Percentiles rank a stretch among this genome's conserved stretches.
phyloP scores from a whole-genome alignment of 2,888 invertebrate genomes.

The Sturmia bella region DNA sequence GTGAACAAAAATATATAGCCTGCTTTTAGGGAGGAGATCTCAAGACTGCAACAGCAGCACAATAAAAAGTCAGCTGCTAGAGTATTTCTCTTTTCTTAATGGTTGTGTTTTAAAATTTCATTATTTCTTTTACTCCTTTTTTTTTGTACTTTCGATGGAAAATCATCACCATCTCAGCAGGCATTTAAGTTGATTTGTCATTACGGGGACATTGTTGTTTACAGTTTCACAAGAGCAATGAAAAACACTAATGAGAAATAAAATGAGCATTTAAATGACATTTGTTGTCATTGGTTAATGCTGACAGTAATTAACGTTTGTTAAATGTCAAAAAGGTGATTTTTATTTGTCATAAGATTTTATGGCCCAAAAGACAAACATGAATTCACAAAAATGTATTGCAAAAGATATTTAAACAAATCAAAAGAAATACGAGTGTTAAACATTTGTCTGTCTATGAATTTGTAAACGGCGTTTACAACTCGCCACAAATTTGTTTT shows the following conservation, averaged over 20 bases:
- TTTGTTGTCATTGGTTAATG: constrained; percentile 51
- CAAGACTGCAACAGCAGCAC: constrained; percentile 10
- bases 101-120: constrained; percentile 10
- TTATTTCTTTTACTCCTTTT: background rate
- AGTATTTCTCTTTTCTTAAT: constrained; percentile 18
- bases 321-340: constrained; percentile 40
- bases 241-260: background rate
- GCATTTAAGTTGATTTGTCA: constrained; percentile 64
- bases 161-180: constrained; percentile 59
- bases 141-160: constrained; percentile 39
- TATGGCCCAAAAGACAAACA: too few species aligned
- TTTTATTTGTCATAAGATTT: background rate
- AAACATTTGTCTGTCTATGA: constrained; percentile 30
- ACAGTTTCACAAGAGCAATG: constrained; percentile 10
- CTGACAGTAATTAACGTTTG: constrained; percentile 27
- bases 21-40: constrained; percentile 25
- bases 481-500: constrained; percentile 52
- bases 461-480: constrained; percentile 50
- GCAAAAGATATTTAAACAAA: too few species aligned
- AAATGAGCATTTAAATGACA: constrained; percentile 46
- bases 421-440: background rate
- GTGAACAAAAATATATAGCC: constrained; percentile 24
- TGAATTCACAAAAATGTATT: too few species aligned
- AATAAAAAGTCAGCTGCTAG: background rate
- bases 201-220: constrained; percentile 46